phyloP scores from a whole-genome alignment of 2,888 invertebrate genomes.

The Tipula lateralis region DNA sequence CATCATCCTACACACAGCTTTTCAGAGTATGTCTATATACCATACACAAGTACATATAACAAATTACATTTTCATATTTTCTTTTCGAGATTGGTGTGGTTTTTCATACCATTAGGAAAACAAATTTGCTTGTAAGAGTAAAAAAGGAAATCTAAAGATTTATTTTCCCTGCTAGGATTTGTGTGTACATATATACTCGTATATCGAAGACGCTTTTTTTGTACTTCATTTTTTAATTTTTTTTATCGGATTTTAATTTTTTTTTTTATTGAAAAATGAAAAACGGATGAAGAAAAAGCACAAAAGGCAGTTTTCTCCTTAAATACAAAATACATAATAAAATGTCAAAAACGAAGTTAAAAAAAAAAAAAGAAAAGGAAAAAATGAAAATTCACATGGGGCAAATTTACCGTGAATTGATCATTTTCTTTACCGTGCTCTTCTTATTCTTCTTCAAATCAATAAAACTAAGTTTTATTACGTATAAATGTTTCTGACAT shows the following conservation, averaged over 20 bases:
- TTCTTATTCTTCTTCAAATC: not conserved
- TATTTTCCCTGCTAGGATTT: not conserved
- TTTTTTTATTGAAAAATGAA: not conserved
- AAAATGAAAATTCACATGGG: slow-evolving; percentile 14
- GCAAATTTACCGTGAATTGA: slow-evolving; percentile 24
- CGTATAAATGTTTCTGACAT: slow-evolving; percentile 14
- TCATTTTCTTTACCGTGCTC: not conserved
- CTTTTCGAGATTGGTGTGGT: not conserved
- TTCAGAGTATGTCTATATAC: not conserved
- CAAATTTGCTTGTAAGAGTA: not conserved
- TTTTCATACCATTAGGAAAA: not conserved
- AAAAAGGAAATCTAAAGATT: not conserved
- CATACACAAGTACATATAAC: not conserved
- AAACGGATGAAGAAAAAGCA: not conserved
- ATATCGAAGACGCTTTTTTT: not conserved
- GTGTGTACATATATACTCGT: too few species aligned
- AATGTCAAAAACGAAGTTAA: not conserved
- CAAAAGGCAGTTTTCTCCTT: not conserved
- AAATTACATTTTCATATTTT: not conserved
- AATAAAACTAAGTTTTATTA: slow-evolving; percentile 11
- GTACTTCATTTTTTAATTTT: not conserved
- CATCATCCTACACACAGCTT: not conserved
- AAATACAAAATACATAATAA: not conserved
- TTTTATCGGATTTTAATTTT: not conserved
- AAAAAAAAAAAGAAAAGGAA: not conserved